These are phyloP conservation scores for Pristionchus mayeri DNA, from an alignment of 2,888 invertebrate genomes.

Conservation along the genomic window DNA sequence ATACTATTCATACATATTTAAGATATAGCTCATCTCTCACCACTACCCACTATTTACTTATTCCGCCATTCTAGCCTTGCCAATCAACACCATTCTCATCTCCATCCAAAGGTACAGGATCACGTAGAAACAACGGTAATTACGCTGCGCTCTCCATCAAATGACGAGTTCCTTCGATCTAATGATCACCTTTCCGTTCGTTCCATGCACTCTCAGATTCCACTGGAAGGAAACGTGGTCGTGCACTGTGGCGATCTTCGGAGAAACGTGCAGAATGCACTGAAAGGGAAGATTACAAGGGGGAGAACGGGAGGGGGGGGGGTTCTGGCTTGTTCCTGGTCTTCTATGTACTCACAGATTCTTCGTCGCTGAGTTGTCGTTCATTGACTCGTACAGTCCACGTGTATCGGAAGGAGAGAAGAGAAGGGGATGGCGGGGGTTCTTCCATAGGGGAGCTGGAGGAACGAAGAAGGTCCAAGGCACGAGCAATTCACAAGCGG, in stretches of 20 bases:
- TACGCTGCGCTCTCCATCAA: too few species aligned
- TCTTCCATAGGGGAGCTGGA: neutral
- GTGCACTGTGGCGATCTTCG: slow-evolving; percentile 74
- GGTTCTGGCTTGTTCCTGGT: too few species aligned
- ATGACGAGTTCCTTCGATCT: too few species aligned
- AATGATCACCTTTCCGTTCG: slow-evolving; percentile 66
- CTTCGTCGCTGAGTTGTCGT: slow-evolving; percentile 50
- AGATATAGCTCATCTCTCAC: too few species aligned
- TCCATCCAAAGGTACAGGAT: too few species aligned
- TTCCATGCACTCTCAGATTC: slow-evolving; percentile 71
- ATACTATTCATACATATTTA: too few species aligned
- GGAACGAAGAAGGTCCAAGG: neutral
- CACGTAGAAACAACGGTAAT: too few species aligned
- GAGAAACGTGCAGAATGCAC: slow-evolving; percentile 71
- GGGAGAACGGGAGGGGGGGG: too few species aligned
- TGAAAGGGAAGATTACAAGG: neutral
- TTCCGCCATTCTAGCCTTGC: too few species aligned
- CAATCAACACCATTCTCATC: too few species aligned
- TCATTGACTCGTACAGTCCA: slow-evolving; percentile 54
- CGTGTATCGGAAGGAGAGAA: slow-evolving; percentile 57
- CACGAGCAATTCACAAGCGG: neutral
- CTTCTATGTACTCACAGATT: neutral
- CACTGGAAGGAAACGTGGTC: slow-evolving; percentile 75
- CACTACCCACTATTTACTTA: too few species aligned
- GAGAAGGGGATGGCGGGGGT: slow-evolving; percentile 24